phyloP scores from a whole-genome alignment of 2,797 vertebrate genomes.

The Mormyrus proboscirostris region DNA sequence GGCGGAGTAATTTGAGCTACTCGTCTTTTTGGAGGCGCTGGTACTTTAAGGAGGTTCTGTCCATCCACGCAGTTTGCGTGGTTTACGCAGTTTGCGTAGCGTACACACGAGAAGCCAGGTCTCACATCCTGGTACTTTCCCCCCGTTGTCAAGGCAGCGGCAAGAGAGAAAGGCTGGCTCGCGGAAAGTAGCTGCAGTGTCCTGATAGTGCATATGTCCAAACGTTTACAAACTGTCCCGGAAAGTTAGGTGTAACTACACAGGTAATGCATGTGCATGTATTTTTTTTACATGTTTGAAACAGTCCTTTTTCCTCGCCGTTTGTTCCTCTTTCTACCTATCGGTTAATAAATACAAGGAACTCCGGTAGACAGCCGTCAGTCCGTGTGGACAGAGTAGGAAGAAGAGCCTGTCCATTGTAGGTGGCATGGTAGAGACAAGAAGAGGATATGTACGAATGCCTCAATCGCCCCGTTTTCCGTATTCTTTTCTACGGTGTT shows the following conservation, averaged over 20 bases:
- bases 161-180: slow-evolving; percentile 45
- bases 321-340: slow-evolving; percentile 19
- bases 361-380: slow-evolving; percentile 43
- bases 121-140: slow-evolving; percentile 68
- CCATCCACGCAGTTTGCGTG: slow-evolving; percentile 35
- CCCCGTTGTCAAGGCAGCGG: slow-evolving; percentile 62
- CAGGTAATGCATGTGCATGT: slow-evolving; percentile 62
- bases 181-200: slow-evolving; percentile 59
- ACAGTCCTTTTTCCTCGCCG: slow-evolving; percentile 20
- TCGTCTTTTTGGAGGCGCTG: slow-evolving; percentile 19
- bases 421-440: slow-evolving; percentile 46
- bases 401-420: slow-evolving; percentile 63
- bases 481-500: not conserved
- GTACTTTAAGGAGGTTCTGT: slow-evolving; percentile 39
- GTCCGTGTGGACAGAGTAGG: slow-evolving; percentile 55
- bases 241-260: slow-evolving; percentile 53
- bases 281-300: slow-evolving; percentile 31
- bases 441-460: slow-evolving; percentile 14
- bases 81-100: slow-evolving; percentile 34
- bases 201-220: slow-evolving; percentile 50
- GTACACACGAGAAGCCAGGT: slow-evolving; percentile 40
- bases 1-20: not conserved
- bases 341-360: slow-evolving; percentile 37
- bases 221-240: slow-evolving; percentile 54
- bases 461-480: not conserved